Evolutionary conservation across 2,888 invertebrate genomes (phyloP), one percentile per base, ranked within the genome.

Genomic region (Biston betularia): DNA sequence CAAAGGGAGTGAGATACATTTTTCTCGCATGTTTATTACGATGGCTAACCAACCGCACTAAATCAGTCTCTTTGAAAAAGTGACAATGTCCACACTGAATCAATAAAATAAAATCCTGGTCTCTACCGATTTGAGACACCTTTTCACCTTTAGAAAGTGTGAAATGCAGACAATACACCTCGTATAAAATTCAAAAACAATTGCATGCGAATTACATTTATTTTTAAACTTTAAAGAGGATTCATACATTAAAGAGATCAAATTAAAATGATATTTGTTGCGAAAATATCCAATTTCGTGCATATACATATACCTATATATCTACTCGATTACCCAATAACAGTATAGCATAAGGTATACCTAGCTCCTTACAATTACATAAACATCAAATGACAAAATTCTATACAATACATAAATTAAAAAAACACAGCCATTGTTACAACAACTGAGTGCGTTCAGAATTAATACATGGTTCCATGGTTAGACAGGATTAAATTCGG

Each of bases 401-500:
- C 12, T 56, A 63, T 53, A 65, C 46, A 62, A n/a, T 14, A 53
- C 10, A 53, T 56, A 58, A 44, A 63, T 42, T 53, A 57, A 70
- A 24, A 49, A 61, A 33, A 71, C 85, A 85, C 84, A 86, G 85
- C 86, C 84, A 77, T 77, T 82, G 80, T 77, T 83, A 86, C 82
- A 75, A 77, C 71, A 76, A 72, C 71, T 72, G 70, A 76, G 53
- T 53, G 53, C 53, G 53, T 53, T 52, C 35, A 35, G 9, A 2
- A 50, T 34, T 11, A 11, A 34, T 10, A 14, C 24, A 24, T 24
- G 24, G 24, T 24, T 46, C 14, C 46, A 33, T 9, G 12, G 10
- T 49, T 33, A 49, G 33, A 33, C 49, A 24, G 24, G 24, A 24
- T 24, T 24, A 24, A 24, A 24, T 24, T 24, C 24, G 24, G 24